Percentiles rank a stretch among this genome's conserved stretches.
Evolutionary conservation across 1,140 invertebrate genomes (phyloP).

Genomic region (Brachionus rubens): DNA sequence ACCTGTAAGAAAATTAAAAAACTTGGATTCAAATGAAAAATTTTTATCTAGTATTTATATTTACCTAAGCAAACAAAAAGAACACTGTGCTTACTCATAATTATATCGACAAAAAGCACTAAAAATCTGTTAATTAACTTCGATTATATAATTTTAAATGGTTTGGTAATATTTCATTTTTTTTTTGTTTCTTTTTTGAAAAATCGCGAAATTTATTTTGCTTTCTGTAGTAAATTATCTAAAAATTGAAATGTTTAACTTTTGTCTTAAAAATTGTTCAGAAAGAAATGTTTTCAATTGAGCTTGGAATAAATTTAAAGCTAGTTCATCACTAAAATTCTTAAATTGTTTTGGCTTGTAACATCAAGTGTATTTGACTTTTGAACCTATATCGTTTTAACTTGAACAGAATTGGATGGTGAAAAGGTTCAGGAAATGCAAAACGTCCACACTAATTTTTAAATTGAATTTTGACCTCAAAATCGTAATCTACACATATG

Average conservation of each 20-base stretch:
- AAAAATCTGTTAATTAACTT: neutral
- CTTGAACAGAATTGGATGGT: too few species aligned
- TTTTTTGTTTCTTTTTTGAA: neutral
- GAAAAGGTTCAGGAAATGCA: too few species aligned
- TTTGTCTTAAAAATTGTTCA: neutral
- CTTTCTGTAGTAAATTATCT: too few species aligned
- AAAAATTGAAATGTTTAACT: too few species aligned
- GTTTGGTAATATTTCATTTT: conserved; percentile 16
- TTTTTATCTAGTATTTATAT: neutral
- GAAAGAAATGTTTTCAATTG: neutral
- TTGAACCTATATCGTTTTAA: too few species aligned
- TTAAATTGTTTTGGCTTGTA: too few species aligned
- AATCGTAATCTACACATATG: too few species aligned
- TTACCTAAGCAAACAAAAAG: conserved; percentile 45
- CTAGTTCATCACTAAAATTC: too few species aligned
- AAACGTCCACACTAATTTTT: too few species aligned
- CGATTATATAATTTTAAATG: conserved; percentile 7
- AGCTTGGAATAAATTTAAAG: neutral
- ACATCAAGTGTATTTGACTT: too few species aligned
- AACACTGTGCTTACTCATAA: conserved; percentile 43
- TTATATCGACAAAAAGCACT: neutral
- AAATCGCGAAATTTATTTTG: too few species aligned
- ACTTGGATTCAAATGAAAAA: neutral
- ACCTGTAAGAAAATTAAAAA: neutral
- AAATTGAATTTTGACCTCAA: too few species aligned